Base-by-base conservation (phyloP, 1,140 invertebrate species). In the Philopotamus ludificatus region DNA sequence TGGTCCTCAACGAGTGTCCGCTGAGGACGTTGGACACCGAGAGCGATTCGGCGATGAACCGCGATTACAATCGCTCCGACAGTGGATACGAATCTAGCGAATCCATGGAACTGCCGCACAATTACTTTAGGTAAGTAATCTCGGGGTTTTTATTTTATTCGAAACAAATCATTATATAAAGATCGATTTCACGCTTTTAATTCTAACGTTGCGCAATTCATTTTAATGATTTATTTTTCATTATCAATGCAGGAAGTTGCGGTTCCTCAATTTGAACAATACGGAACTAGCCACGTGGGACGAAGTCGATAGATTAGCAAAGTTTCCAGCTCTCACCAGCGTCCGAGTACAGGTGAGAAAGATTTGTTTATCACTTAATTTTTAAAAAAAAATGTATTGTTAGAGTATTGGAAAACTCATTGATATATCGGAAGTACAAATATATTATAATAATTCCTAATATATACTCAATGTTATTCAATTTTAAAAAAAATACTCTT, bases 1-100 rank as follows among this genome's bases (percentile, higher is more conserved):
- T 97, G 23, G 86, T 95, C 2, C 79, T 95, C 2, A 93, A 93
- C 20, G 92, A 96, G 67, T 95, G 92, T 79, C 89, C 90, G 3
- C 80, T 93, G 57, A 80, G 83, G 15, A 86, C 0, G 73, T 92
- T 20, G 82, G 75, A 83, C 8, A 76, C 80, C 39, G 77, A 77
- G 21, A 76, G 77, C 26, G 76, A 77, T n/a, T 74, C 76, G 59
- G 79, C 77, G 59, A 73, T 74, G 0, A 53, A 71, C 8, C n/a
- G n/a, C n/a, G 75, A 71, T 45, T 81, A 80, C 66, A 75, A 77
- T 8, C 77, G 79, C 63, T 74, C 75, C 1, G 82, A 84, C 57
- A 81, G 77, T 16, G 80, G 77, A 59, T 80, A 77, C 10, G 79
- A 83, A 61, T 79, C 77, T 0, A 61, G 47, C 26, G 44, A 26